Evolutionary conservation across 92 coral and sea anemone species (phyloP), one percentile per base, ranked within the genome.

Genomic region (Paramuricea clavata): DNA sequence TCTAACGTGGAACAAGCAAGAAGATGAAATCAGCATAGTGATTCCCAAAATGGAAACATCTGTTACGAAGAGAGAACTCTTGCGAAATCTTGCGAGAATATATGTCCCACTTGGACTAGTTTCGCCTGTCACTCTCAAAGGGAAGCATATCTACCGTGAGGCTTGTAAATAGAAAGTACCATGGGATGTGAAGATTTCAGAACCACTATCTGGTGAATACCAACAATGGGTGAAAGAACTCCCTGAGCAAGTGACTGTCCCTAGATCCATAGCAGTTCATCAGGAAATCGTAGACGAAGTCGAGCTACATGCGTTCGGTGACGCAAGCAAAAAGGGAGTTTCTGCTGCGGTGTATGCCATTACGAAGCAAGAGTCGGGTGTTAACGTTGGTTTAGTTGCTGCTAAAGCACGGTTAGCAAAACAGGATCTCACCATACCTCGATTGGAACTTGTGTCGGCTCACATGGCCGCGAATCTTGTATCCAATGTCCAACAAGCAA

Each of bases 291-390:
- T 30, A 49, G 83, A 77, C 57, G 74, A 60, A 59, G 44, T 79
- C 43, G 85, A 79, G 74, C 85, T 79, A 12, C 57, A 79, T 19
- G 74, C 57, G 13, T 79, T 79, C 5, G 85, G 72, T 5, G 57
- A 54, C 36, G 49, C 85, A n/a, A n/a, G n/a, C 5, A 79, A 72
- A 12, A 31, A 79, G 36, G 74, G 59, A 50, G 59, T 50, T 7
- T 8, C 59, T 50, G 59, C 59, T 50, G 59, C 59, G 21, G 59
- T 50, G 22, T 50, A 34, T 72, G 50, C 54, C 2, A 9, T 21
- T 34, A 5, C 27, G 15, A 21, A n/a, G 3, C 43, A 33, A 39
- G 77, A 25, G 70, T 27, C 39, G 2, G 70, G 70, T 12, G 36
- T 19, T 6, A 54, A 4, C 25, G 25, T 19, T 5, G 62, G 62